A percentile compares a stretch with the other conserved stretches of the same genome.
These are phyloP conservation scores for Aphelinus certus DNA, from an alignment of 1,140 invertebrate genomes.

Conservation along the genomic window DNA sequence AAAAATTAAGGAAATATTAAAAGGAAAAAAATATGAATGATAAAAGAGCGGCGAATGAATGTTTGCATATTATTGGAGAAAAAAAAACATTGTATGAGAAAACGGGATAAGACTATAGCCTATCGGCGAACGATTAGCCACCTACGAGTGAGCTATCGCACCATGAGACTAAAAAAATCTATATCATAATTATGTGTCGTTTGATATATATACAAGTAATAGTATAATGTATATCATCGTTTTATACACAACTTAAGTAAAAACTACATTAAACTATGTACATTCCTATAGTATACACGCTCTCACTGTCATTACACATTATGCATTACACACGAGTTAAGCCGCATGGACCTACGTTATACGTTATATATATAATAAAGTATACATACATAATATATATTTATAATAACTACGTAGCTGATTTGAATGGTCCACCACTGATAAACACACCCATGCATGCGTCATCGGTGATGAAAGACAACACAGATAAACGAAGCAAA, in stretches of 20 bases:
- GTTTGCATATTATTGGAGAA: slow-evolving; percentile 44
- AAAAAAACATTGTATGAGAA: slow-evolving; percentile 48
- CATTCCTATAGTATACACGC: slow-evolving; percentile 63
- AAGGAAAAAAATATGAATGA: slow-evolving; percentile 10
- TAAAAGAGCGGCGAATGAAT: slow-evolving; percentile 34
- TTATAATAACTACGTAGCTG: slow-evolving; percentile 59
- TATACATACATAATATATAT: slow-evolving; percentile 48
- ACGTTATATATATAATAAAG: slow-evolving; percentile 45
- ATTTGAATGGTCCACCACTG: slow-evolving; percentile 55
- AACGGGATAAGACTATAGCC: slow-evolving; percentile 62
- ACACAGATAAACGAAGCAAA: slow-evolving; percentile 8
- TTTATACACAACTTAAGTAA: slow-evolving; percentile 66
- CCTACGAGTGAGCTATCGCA: slow-evolving; percentile 53
- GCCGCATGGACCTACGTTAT: slow-evolving; percentile 58
- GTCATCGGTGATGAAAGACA: slow-evolving; percentile 44
- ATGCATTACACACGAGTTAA: slow-evolving; percentile 55
- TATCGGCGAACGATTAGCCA: slow-evolving; percentile 54
- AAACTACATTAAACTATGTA: slow-evolving; percentile 64
- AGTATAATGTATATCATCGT: slow-evolving; percentile 62
- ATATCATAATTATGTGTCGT: slow-evolving; percentile 66
- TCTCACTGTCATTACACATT: slow-evolving; percentile 58
- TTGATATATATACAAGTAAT: slow-evolving; percentile 64
- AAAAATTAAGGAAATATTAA: slow-evolving; percentile 16
- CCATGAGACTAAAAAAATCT: slow-evolving; percentile 64
- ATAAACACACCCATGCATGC: slow-evolving; percentile 26